Evolutionary conservation across 2,888 invertebrate species (phyloP).

Genomic region (Microchrysa polita): DNA sequence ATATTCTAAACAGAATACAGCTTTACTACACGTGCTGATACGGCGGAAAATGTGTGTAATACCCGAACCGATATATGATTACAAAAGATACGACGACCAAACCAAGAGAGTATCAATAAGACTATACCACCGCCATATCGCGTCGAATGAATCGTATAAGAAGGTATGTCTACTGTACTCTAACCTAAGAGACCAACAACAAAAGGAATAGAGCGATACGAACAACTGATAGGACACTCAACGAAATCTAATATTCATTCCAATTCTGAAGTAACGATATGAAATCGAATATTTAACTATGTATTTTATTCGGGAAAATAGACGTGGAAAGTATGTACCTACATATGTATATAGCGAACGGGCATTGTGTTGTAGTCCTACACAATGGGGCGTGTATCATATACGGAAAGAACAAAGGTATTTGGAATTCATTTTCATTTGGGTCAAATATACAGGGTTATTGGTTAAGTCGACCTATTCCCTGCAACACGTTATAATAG

Average conservation of each 20-base stretch:
- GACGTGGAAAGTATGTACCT: constrained; percentile 36
- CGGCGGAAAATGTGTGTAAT: background rate
- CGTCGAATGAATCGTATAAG: too few species aligned
- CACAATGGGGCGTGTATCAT: background rate
- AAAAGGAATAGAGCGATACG: background rate
- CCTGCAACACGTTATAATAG: too few species aligned
- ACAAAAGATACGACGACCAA: too few species aligned
- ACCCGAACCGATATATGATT: background rate
- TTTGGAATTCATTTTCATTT: constrained; percentile 41
- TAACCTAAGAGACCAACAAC: too few species aligned
- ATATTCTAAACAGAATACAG: background rate
- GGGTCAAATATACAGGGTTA: constrained; percentile 26
- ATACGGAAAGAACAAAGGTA: constrained; percentile 30
- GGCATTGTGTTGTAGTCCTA: too few species aligned
- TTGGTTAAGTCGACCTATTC: too few species aligned
- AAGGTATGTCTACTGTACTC: too few species aligned
- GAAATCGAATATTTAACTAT: constrained; percentile 41
- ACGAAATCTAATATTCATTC: constrained; percentile 39
- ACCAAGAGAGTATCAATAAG: too few species aligned
- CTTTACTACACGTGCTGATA: constrained; percentile 28
- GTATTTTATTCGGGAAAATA: constrained; percentile 39
- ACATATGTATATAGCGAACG: too few species aligned
- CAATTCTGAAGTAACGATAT: constrained; percentile 41
- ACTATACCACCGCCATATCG: too few species aligned
- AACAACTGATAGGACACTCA: background rate